phyloP scores from a whole-genome alignment of 2,797 vertebrate genomes.

The Tadarida brasiliensis region DNA sequence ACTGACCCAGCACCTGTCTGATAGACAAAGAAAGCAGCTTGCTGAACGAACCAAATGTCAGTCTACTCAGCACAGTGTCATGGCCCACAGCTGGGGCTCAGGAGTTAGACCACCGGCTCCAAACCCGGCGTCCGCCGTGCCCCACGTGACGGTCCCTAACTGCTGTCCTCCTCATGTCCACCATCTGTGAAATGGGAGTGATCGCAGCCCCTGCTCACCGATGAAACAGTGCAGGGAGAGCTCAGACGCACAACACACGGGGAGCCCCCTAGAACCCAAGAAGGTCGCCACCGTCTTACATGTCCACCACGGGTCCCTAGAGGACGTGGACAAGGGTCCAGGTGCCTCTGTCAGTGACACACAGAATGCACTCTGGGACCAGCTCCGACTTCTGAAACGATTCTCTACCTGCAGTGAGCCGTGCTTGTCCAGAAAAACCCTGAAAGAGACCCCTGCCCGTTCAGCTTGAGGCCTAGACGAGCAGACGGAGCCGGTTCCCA shows the following conservation, averaged over 20 bases:
- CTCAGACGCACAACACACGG: neutral
- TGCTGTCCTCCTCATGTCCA: too few species aligned
- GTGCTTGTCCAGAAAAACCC: neutral
- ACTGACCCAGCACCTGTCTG: neutral
- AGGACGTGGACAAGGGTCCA: rapidly evolving
- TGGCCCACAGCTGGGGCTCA: neutral
- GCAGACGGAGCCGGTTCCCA: neutral
- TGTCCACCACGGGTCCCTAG: neutral
- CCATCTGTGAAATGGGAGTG: neutral
- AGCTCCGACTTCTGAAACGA: neutral
- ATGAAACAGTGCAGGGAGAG: neutral
- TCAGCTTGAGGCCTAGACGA: neutral
- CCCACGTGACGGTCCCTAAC: neutral
- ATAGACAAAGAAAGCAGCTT: neutral
- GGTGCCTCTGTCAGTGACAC: neutral
- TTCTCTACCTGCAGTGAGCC: neutral
- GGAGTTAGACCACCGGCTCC: neutral
- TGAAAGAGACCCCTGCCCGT: too few species aligned
- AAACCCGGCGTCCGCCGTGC: too few species aligned
- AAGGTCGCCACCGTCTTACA: neutral
- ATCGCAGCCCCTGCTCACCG: neutral
- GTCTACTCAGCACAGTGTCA: rapidly evolving
- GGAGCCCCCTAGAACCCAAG: neutral
- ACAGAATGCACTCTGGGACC: neutral
- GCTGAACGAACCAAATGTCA: neutral